Conservation (phyloP, 2,888 invertebrate species). For the Macaria liturata region DNA sequence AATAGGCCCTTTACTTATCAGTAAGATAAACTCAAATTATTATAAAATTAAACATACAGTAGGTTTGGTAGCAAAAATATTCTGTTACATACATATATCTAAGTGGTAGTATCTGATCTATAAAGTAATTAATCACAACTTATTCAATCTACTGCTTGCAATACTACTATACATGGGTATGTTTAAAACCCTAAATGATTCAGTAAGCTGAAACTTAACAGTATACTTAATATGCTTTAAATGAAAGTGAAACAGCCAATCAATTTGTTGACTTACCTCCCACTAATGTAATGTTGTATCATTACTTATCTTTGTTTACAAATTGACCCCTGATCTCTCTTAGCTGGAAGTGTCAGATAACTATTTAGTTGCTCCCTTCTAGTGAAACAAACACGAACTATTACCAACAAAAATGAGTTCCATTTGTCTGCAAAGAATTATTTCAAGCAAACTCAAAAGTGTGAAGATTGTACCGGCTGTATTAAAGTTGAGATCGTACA, state of each 20-base stretch:
- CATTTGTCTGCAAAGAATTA: conserved; percentile 37
- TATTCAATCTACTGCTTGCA: no score
- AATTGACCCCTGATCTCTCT: conserved; percentile 57
- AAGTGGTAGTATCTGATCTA: no score
- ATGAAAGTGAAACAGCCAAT: conserved; percentile 9
- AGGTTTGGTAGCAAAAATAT: no score
- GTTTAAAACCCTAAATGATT: no score
- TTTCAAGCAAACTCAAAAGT: conserved; percentile 33
- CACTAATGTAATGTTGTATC: conserved; percentile 37
- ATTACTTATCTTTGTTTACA: conserved; percentile 54
- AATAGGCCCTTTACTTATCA: no score
- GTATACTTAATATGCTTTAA: no score
- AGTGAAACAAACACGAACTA: conserved; percentile 9
- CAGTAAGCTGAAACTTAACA: no score
- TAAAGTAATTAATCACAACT: no score
- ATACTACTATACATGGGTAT: no score
- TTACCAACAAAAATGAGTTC: conserved; percentile 50
- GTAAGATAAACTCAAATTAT: no score
- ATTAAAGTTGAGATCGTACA: conserved; percentile 46
- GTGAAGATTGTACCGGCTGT: conserved; percentile 31
- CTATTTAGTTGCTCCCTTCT: conserved; percentile 25
- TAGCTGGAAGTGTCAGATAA: conserved; percentile 51
- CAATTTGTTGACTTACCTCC: conserved; percentile 17
- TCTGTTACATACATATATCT: no score
- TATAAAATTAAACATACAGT: no score